Conservation (phyloP, 1,140 invertebrate genomes). For the Ladona fulva region DNA sequence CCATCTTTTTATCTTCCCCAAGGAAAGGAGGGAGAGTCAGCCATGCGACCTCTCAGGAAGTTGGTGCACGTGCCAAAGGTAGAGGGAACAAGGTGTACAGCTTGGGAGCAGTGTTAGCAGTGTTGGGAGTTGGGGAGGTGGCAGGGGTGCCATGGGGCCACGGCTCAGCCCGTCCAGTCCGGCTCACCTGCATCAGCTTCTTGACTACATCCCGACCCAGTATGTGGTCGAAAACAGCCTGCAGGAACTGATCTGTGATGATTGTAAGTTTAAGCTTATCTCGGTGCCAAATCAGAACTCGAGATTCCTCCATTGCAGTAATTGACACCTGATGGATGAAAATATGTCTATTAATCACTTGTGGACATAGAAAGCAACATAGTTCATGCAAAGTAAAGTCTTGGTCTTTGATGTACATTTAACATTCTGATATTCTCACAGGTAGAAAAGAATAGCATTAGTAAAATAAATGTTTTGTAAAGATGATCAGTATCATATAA, state of each 20-base stretch:
- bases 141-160: not conserved
- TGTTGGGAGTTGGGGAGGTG: slow-evolving; percentile 7
- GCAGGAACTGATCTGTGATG: slow-evolving; percentile 71
- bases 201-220: slow-evolving; percentile 81
- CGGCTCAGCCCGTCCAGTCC: not conserved
- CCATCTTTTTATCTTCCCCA: no score
- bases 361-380: no score
- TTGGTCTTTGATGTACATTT: no score
- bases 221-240: slow-evolving; percentile 78
- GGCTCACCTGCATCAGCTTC: slow-evolving; percentile 74
- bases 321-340: slow-evolving; percentile 62
- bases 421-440: no score
- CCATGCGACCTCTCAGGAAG: not conserved
- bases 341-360: no score
- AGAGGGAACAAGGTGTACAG: not conserved
- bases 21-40: no score
- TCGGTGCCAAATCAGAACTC: slow-evolving; percentile 76
- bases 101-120: not conserved
- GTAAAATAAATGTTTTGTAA: no score
- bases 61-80: not conserved
- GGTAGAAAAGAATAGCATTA: no score
- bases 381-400: no score
- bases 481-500: no score
- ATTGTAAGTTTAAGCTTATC: slow-evolving; percentile 77
- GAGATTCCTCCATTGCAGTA: slow-evolving; percentile 77